Evolutionary conservation across 2,888 invertebrate genomes (phyloP), one percentile per base, ranked within the genome.

Genomic region (Cheiracanthium punctorium): DNA sequence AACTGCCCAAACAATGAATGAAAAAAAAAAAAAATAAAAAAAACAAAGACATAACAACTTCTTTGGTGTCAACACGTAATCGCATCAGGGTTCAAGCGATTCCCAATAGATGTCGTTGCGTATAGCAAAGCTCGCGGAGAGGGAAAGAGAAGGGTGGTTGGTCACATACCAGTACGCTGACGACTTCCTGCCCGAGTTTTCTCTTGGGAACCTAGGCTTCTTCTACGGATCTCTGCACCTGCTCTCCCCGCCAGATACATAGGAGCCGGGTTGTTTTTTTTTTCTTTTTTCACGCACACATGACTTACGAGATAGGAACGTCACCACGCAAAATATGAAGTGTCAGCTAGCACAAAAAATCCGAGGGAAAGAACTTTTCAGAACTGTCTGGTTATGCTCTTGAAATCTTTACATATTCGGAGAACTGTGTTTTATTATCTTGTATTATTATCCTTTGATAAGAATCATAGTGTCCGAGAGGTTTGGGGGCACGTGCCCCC

Each of bases 81-180:
- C 24, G 32, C 20, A 37, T 28, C 41, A 37, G 48, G 12, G 32
- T 82, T 69, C 69, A 14, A 14, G 1, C 20, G 12, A 0, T 20
- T 24, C 2, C 67, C 72, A 58, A 67, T 79, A 84, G 84, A 84
- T 84, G 84, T 77, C 84, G 67, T 24, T 71, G 71, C 41, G 71
- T 28, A 28, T 33, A n/a, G 7, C 0, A 17, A 32, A 33, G 24
- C 5, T 20, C 12, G 58, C 7, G 12, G 32, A 67, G 67, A 1
- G 67, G 14, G 52, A 52, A 67, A 67, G 37, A 20, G 32, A 30
- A n/a, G 32, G 79, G 29, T 17, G 64, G 77, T 81, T 72, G 87
- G 87, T 82, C 87, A 82, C 87, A 87, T 87, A 82, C 87, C 87
- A 77, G 73, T 87, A 79, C 82, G 41, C 82, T 82, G 69, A 77